Base-by-base conservation (phyloP, 2,797 vertebrate genomes). In the Distichodus sexfasciatus region DNA sequence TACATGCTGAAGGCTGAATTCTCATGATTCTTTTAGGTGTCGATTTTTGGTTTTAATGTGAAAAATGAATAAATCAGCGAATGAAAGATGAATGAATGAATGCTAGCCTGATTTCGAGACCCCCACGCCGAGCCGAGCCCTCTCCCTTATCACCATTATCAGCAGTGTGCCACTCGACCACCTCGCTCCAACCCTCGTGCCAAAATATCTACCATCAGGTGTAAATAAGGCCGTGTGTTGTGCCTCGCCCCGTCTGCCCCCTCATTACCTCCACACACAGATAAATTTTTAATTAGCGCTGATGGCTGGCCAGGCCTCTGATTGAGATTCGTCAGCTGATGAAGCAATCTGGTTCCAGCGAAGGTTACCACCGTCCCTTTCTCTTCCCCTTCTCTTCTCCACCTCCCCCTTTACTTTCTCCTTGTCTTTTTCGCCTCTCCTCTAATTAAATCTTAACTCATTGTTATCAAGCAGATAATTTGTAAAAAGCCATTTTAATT, bases 371-470 rank as follows among this genome's bases (percentile, higher is more conserved):
- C 66, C 79, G 84, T 4, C 8, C 10, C 19, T 33, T 83, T 79
- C 84, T 82, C 81, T 70, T 69, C 67, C 77, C 57, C 61, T 51
- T 79, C 87, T 82, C 69, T 77, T 76, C 66, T 72, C 71, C 24
- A 73, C n/a, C 80, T 80, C 87, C n/a, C 70, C 67, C 77, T 59
- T 60, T 73, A 70, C 67, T 31, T 43, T 71, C 68, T 80, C 57
- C 61, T 51, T 79, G 87, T 82, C 69, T 77, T 76, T 67, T 72
- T 75, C 24, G 74, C n/a, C 80, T 80, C 87, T 82, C 67, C 76
- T 74, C 81, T 86, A 84, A 90, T 89, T 90, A 88, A 89, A 87
- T 83, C 83, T 86, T 81, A 81, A 82, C 82, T 87, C 81, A 73
- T 84, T 84, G 85, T 72, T 83, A 83, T 82, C 68, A 69, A 80